Conservation (phyloP, 2,888 invertebrate species). For the Latrodectus elegans region DNA sequence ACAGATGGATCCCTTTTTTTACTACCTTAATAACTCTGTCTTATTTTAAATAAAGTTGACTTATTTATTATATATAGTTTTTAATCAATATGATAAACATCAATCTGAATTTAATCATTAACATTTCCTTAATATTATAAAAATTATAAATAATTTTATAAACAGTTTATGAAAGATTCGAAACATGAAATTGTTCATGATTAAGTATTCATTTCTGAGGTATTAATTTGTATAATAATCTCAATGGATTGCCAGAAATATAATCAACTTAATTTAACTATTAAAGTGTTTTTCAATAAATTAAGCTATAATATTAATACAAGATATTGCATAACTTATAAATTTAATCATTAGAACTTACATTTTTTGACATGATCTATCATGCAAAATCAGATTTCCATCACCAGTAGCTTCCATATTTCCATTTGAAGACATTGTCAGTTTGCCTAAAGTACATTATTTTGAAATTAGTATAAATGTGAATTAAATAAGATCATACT, state of each 20-base stretch:
- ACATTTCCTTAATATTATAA: too few relatives aligned
- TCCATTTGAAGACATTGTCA: constrained; percentile 49
- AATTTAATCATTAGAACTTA: constrained; percentile 10
- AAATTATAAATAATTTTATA: too few relatives aligned
- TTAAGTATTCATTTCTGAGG: background rate
- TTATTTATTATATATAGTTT: too few relatives aligned
- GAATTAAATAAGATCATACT: background rate
- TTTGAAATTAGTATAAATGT: background rate
- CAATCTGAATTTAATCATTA: too few relatives aligned
- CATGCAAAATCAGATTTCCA: constrained; percentile 23
- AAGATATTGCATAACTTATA: background rate
- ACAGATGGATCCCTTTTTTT: too few relatives aligned
- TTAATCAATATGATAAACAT: too few relatives aligned
- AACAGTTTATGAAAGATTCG: background rate
- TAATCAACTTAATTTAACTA: background rate
- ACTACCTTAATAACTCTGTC: too few relatives aligned
- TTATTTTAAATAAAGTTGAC: too few relatives aligned
- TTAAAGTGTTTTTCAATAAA: background rate
- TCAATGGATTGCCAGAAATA: background rate
- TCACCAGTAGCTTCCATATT: constrained; percentile 46
- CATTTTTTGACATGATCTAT: constrained; percentile 44
- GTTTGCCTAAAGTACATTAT: constrained; percentile 20
- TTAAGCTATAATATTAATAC: too few relatives aligned
- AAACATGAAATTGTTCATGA: background rate
- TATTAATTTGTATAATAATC: background rate